Evolutionary conservation across 2,888 invertebrate species (phyloP).

Genomic region (Synanthedon tipuliformis): DNA sequence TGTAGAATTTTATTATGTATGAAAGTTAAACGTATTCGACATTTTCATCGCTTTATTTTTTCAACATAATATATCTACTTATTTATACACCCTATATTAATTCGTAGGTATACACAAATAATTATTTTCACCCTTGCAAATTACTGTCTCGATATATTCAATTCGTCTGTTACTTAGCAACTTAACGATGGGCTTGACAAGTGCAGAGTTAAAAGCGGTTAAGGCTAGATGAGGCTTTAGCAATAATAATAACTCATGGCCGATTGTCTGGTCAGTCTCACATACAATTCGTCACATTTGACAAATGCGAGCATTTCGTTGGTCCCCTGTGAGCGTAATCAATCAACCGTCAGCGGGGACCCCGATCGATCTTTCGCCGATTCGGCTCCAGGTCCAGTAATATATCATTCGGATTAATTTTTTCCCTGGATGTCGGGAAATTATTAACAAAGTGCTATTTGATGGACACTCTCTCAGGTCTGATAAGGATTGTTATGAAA

Average conservation of each 20-base stretch:
- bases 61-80: not conserved
- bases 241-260: too few species aligned
- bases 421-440: constrained; percentile 1
- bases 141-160: not conserved
- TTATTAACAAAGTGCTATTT: not conserved
- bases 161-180: constrained; percentile 2
- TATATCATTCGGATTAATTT: constrained; percentile 11
- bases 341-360: constrained; percentile 3
- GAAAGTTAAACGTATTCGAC: not conserved
- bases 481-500: not conserved
- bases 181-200: not conserved
- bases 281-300: constrained; percentile 5
- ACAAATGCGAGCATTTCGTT: constrained; percentile 6
- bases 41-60: not conserved
- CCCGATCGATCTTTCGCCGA: constrained; percentile 11
- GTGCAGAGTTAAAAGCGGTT: too few species aligned
- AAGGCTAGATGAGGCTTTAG: too few species aligned
- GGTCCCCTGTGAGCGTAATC: constrained; percentile 4
- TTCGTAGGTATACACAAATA: too few species aligned
- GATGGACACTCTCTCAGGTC: not conserved
- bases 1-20: not conserved
- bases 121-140: too few species aligned
- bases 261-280: not conserved
- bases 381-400: constrained; percentile 9
- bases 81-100: not conserved